These are phyloP conservation scores for Dendrocopos noguchii DNA, from an alignment of 2,113 vertebrate genomes.

Conservation along the genomic window DNA sequence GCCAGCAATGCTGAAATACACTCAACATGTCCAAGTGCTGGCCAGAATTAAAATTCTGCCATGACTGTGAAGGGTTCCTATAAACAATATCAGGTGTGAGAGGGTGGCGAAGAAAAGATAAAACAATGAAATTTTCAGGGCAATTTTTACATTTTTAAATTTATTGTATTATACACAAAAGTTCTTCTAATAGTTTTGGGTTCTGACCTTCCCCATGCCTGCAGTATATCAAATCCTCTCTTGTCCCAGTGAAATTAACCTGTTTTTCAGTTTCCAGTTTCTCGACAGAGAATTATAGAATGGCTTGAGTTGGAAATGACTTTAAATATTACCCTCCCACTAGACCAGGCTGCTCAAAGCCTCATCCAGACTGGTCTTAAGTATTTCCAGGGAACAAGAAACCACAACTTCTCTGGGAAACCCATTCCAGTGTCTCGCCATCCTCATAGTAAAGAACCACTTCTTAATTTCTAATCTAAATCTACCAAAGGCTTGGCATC, in stretches of 20 bases:
- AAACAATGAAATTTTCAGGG: not conserved
- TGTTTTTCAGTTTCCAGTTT: not conserved
- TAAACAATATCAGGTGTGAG: not conserved
- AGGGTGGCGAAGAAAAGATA: not conserved
- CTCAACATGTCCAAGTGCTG: constrained; percentile 33
- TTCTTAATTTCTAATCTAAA: too few species aligned
- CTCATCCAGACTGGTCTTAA: too few species aligned
- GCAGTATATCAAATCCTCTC: not conserved
- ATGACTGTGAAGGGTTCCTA: not conserved
- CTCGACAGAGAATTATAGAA: not conserved
- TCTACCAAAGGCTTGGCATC: not conserved
- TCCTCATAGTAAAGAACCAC: too few species aligned
- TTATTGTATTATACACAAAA: not conserved
- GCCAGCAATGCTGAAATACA: constrained; percentile 43
- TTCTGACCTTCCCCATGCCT: not conserved
- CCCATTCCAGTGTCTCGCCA: too few species aligned
- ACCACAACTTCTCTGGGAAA: too few species aligned
- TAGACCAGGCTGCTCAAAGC: too few species aligned
- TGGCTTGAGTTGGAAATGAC: too few species aligned
- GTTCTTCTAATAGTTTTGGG: not conserved
- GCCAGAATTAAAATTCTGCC: constrained; percentile 19
- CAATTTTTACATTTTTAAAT: not conserved
- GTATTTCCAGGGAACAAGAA: too few species aligned
- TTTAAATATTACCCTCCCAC: too few species aligned
- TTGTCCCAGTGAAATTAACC: not conserved